Percentiles rank a stretch among this genome's conserved stretches.
Evolutionary conservation across 2,888 invertebrate genomes (phyloP).

Genomic region (Escarpia spicata): DNA sequence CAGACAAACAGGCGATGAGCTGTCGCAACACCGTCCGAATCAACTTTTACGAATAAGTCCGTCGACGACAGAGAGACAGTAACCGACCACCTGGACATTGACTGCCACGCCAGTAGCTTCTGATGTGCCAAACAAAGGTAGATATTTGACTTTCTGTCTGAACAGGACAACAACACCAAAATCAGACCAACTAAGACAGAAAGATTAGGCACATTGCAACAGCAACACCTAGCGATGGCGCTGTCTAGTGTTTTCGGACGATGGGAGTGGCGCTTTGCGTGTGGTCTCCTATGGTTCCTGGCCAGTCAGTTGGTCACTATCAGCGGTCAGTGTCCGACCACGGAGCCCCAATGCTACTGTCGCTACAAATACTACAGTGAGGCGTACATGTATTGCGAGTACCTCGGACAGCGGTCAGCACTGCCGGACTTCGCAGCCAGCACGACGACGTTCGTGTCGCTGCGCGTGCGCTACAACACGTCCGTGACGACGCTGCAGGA

Average conservation of each 20-base stretch:
- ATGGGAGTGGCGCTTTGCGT: not conserved
- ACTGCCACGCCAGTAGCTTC: not conserved
- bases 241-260: not conserved
- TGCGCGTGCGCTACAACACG: conserved; percentile 11
- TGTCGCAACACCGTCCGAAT: too few relatives aligned
- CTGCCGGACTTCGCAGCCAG: not conserved
- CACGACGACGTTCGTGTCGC: not conserved
- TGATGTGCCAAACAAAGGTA: not conserved
- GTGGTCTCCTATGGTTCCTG: not conserved
- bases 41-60: too few relatives aligned
- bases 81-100: not conserved
- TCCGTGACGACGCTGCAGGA: not conserved
- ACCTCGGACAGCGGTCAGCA: not conserved
- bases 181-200: not conserved
- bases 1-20: too few relatives aligned
- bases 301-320: not conserved
- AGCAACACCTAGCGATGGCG: not conserved
- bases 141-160: not conserved
- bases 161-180: not conserved
- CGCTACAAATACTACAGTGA: not conserved
- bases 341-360: not conserved
- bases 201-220: not conserved
- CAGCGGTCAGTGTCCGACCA: not conserved
- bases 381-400: conserved; percentile 2
- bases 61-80: not conserved